phyloP scores from a whole-genome alignment of 1,140 invertebrate species.

The Aphis craccivora region DNA sequence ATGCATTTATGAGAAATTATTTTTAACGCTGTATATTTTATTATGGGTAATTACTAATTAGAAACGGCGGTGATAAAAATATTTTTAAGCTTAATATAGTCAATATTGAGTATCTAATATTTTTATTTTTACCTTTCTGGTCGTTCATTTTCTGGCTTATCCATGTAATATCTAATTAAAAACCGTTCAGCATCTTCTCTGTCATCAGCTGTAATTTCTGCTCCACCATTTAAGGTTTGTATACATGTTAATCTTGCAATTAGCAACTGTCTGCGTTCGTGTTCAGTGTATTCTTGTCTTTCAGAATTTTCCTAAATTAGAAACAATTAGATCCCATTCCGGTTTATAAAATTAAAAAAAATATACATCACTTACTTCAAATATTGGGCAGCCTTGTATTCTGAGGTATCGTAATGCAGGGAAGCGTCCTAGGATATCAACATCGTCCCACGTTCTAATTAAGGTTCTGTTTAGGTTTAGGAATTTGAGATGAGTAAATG shows the following conservation, averaged over 20 bases:
- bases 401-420: constrained; percentile 82
- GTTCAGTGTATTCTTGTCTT: constrained; percentile 79
- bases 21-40: neutral
- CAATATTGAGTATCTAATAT: neutral
- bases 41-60: neutral
- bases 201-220: constrained; percentile 81
- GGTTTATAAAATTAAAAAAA: neutral
- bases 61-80: neutral
- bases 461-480: constrained; percentile 86
- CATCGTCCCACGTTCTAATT: constrained; percentile 84
- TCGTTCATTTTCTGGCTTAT: constrained; percentile 80
- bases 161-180: constrained; percentile 91
- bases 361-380: constrained; percentile 67
- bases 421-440: constrained; percentile 83
- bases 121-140: constrained; percentile 71
- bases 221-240: constrained; percentile 85
- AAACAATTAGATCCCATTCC: neutral
- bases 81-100: neutral
- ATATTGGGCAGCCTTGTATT: constrained; percentile 71
- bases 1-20: neutral
- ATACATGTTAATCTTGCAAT: constrained; percentile 88
- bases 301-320: constrained; percentile 32
- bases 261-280: constrained; percentile 83
- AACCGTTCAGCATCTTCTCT: constrained; percentile 91
- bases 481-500: constrained; percentile 75